phyloP scores from a whole-genome alignment of 1,140 invertebrate species.

The Neomicropteryx cornuta region DNA sequence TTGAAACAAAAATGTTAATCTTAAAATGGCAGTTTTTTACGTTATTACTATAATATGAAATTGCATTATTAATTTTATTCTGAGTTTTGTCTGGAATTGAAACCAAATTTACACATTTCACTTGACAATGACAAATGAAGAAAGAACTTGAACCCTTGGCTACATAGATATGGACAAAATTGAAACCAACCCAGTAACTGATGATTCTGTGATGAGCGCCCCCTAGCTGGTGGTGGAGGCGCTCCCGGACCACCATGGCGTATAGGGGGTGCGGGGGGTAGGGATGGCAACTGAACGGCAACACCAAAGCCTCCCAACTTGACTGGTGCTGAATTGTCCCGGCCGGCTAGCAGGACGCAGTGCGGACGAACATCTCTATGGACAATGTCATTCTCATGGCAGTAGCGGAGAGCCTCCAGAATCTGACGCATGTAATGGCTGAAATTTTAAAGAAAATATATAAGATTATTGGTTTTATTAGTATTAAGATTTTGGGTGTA shows the following conservation, averaged over 20 bases:
- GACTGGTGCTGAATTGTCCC: conserved; percentile 96
- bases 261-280: too few relatives aligned
- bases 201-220: too few relatives aligned
- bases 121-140: too few relatives aligned
- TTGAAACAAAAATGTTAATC: too few relatives aligned
- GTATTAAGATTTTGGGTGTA: background rate
- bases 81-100: too few relatives aligned
- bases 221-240: conserved; percentile 59
- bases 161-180: too few relatives aligned
- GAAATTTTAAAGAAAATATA: conserved; percentile 27
- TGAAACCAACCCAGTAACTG: too few relatives aligned
- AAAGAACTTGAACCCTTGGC: too few relatives aligned
- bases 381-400: conserved; percentile 95
- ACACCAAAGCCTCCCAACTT: conserved; percentile 97
- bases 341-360: conserved; percentile 85
- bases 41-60: too few relatives aligned
- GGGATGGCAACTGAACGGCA: conserved; percentile 82
- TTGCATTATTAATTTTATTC: too few relatives aligned
- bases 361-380: conserved; percentile 94
- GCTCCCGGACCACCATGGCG: conserved; percentile 57
- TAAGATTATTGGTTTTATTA: background rate
- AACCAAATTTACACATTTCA: too few relatives aligned
- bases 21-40: too few relatives aligned
- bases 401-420: conserved; percentile 87
- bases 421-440: conserved; percentile 98